Conservation (phyloP, 2,797 vertebrate species). For the Anisognathus igniventris region DNA sequence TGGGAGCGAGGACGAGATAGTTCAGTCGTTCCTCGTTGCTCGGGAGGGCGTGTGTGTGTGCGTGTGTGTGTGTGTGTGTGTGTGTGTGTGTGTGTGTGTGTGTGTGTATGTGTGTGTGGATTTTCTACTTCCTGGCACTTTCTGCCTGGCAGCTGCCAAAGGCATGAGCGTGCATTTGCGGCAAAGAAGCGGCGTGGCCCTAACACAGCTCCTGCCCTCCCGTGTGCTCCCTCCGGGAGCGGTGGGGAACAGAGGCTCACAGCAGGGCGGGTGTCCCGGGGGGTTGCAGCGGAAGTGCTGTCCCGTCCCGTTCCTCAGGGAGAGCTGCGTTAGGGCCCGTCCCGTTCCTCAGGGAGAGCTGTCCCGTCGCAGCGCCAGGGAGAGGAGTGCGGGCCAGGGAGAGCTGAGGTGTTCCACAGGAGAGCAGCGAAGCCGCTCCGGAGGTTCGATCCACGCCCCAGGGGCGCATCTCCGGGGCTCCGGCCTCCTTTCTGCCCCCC, state of each 20-base stretch:
- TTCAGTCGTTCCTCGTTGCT: accelerated
- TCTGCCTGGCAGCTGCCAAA: background rate
- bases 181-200: background rate
- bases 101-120: too few species aligned
- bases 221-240: too few species aligned
- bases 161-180: background rate
- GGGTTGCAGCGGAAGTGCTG: background rate
- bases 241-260: background rate
- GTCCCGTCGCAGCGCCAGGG: background rate
- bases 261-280: background rate
- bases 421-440: background rate
- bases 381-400: too few species aligned
- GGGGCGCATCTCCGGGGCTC: background rate
- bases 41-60: too few species aligned
- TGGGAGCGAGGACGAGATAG: accelerated
- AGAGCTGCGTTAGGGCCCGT: too few species aligned
- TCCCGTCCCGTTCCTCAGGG: background rate
- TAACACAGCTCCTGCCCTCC: too few species aligned
- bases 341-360: background rate
- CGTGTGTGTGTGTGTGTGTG: too few species aligned
- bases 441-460: background rate
- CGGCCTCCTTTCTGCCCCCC: background rate
- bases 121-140: background rate
- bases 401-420: accelerated
- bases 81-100: too few species aligned